Evolutionary conservation across 1,140 invertebrate genomes (phyloP), one percentile per base, ranked within the genome.

Genomic region (Episyrphus balteatus): DNA sequence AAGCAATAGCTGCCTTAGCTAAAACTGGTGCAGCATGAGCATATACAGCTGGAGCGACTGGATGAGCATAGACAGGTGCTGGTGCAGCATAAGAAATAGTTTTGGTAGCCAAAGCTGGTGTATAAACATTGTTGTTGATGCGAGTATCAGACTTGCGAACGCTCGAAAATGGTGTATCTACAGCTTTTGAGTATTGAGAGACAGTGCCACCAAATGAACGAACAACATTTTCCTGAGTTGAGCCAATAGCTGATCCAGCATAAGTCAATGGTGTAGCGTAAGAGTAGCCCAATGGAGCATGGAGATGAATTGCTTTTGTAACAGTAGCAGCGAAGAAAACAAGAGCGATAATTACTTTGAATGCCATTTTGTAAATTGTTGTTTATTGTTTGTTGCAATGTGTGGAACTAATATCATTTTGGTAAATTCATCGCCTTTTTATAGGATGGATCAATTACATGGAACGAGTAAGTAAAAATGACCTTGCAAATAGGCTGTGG

Each of bases 101-200:
- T 54, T 70, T 70, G n/a, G n/a, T n/a, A 14, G 62, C 63, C 45
- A 70, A 56, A 39, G 64, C 55, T n/a, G 73, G 55, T 14, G 69
- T 61, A 48, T 66, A 66, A 1, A 67, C 76, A 51, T 79, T 75
- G 58, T 79, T 79, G 65, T 72, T 79, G 56, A 73, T 70, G 42
- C 77, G 70, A 15, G 73, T 75, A 59, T 79, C 78, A 56, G 70
- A 68, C 65, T 79, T 80, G 57, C 75, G 73, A 6, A 80, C 75
- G 52, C 72, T 76, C 45, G 77, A 79, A 70, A 74, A 79, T 13
- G 78, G 73, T 38, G 73, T 75, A 56, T 80, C 76, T n/a, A 79
- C 75, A 36, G 76, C 73, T 59, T 79, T 80, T 47, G 73, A 73
- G 70, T 77, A 78, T 48, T 71, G 68, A 44, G 77, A 77, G 5